Evolutionary conservation across 2,797 vertebrate genomes (phyloP), one percentile per base, ranked within the genome.

Genomic region (Acanthiza pusilla): DNA sequence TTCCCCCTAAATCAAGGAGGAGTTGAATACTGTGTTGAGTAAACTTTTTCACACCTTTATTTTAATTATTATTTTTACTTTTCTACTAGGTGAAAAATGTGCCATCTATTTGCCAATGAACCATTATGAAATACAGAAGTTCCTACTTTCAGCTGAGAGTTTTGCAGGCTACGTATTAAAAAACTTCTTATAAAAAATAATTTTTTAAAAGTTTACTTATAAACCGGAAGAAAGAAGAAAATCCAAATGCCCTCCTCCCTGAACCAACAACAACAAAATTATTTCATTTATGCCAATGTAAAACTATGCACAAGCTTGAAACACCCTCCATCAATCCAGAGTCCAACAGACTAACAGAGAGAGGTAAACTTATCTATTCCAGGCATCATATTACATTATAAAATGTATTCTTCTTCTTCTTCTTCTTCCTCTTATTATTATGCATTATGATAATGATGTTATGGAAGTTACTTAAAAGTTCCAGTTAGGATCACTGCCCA

Each of bases 61-160:
- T 88, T 80, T 85, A 92, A 76, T 57, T 54, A 54, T 29, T 77
- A 55, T 78, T 80, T 79, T 65, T 82, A 32, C 34, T 91, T 94
- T 57, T 55, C 48, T 84, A 51, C 23, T 45, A 54, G 26, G 68
- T 88, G 72, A 88, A 94, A 96, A 92, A 66, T 19, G 25, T 57
- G 45, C 45, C 26, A 65, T 42, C 61, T 73, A 42, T 53, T 90
- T 96, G 60, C 47, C 32, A 85, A 16, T 23, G n/a, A 84, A 38
- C 42, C 36, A 10, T 65, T 88, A 93, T 30, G 55, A 95, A 93
- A 87, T 25, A 67, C 1, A 58, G 17, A 53, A 48, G 26, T 54
- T 65, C 11, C 60, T 89, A 29, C 57, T 75, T 71, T 83, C 43
- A 67, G 51, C 45, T 88, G 19, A 54, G 30, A 73, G 60, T 78